Evolutionary conservation across 2,888 invertebrate genomes (phyloP).

Genomic region (Argyresthia albistria): DNA sequence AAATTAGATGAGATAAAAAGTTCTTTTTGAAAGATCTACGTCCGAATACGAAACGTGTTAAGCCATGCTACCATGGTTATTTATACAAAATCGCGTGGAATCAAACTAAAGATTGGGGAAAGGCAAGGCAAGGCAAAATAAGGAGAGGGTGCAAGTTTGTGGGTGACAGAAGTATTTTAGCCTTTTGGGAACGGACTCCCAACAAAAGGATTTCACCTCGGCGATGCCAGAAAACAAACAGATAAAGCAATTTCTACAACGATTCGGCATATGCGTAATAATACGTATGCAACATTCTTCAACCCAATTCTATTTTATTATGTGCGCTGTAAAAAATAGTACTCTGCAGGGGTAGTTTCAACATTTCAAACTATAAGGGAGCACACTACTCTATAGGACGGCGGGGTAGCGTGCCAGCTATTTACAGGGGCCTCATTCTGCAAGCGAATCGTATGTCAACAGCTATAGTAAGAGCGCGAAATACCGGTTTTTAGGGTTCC

Average conservation of each 20-base stretch:
- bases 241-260: constrained; percentile 56
- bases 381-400: no score
- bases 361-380: no score
- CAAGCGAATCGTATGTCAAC: no score
- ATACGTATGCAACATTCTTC: constrained; percentile 13
- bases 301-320: neutral
- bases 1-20: constrained; percentile 2
- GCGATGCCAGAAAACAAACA: constrained; percentile 73
- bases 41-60: constrained; percentile 12
- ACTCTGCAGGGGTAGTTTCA: neutral
- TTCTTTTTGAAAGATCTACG: constrained; percentile 9
- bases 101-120: constrained; percentile 33
- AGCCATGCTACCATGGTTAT: constrained; percentile 62
- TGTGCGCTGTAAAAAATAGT: constrained; percentile 1
- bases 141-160: constrained; percentile 54
- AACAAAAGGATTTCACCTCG: constrained; percentile 41
- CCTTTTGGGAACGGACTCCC: constrained; percentile 27
- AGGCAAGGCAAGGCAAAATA: constrained; percentile 59
- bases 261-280: constrained; percentile 20
- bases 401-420: no score
- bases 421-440: no score
- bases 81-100: constrained; percentile 23
- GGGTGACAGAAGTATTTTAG: constrained; percentile 20
- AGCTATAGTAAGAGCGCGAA: no score
- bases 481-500: no score